A percentile compares a stretch with the other conserved stretches of the same genome.
phyloP scores from a whole-genome alignment of 1,140 invertebrate genomes.

The Macrocentrus cingulum region DNA sequence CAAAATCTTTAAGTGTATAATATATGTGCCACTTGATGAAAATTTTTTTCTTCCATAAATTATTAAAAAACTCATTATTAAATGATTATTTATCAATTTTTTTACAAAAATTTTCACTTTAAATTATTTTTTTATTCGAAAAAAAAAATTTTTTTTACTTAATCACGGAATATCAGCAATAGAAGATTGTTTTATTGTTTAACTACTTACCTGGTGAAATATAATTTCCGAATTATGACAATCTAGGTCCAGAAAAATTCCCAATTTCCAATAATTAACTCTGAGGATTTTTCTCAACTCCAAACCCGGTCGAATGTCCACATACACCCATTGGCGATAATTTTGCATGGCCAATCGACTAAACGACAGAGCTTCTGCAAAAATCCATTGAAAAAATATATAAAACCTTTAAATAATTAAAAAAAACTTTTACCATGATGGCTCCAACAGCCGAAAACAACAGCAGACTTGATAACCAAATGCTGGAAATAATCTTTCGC shows the following conservation, averaged over 20 bases:
- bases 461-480: slow-evolving; percentile 12
- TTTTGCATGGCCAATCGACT: slow-evolving; percentile 17
- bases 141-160: no score
- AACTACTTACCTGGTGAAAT: slow-evolving; percentile 32
- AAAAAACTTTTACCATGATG: slow-evolving; percentile 19
- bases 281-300: slow-evolving; percentile 30
- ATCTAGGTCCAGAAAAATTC: slow-evolving; percentile 34
- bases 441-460: slow-evolving; percentile 27
- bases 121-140: no score
- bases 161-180: no score
- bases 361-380: slow-evolving; percentile 25
- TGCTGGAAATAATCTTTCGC: slow-evolving; percentile 17
- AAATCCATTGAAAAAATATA: no score
- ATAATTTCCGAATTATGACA: slow-evolving; percentile 30
- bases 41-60: no score
- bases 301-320: slow-evolving; percentile 27
- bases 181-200: no score
- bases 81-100: no score
- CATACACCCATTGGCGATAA: slow-evolving; percentile 17
- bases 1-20: no score
- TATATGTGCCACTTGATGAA: no score
- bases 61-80: no score
- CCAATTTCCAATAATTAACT: slow-evolving; percentile 35
- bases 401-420: no score
- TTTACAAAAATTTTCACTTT: no score